These are phyloP conservation scores for Ischnus inquisitorius DNA, from an alignment of 2,888 invertebrate species.

Conservation along the genomic window DNA sequence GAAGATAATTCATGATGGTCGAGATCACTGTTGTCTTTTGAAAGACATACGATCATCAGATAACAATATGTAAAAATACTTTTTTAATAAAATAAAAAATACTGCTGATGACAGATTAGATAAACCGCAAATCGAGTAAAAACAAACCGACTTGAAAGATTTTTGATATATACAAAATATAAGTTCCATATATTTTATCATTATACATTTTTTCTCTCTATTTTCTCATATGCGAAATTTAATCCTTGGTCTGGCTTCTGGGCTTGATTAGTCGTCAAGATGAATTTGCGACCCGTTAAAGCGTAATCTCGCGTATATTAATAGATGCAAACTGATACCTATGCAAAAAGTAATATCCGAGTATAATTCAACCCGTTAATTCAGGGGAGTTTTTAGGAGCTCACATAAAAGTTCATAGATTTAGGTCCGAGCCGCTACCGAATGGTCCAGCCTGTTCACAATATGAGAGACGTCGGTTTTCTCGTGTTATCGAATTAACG, in stretches of 20 bases:
- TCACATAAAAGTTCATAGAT: not conserved
- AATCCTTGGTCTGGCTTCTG: not conserved
- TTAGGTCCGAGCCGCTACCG: not conserved
- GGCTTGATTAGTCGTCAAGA: conserved; percentile 2
- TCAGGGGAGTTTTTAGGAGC: not conserved
- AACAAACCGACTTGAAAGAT: too few relatives aligned
- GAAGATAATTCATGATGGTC: too few relatives aligned
- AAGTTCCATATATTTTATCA: too few relatives aligned
- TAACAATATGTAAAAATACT: too few relatives aligned
- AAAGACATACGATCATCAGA: too few relatives aligned
- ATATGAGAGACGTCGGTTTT: conserved; percentile 7
- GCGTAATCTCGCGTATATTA: not conserved
- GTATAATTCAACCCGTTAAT: not conserved
- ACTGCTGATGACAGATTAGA: too few relatives aligned
- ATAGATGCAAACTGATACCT: not conserved
- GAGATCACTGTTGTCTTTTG: too few relatives aligned
- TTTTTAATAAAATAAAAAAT: too few relatives aligned
- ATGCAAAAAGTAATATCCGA: conserved; percentile 10
- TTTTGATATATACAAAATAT: too few relatives aligned
- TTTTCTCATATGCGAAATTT: too few relatives aligned
- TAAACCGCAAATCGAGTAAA: too few relatives aligned
- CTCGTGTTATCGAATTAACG: conserved; percentile 29
- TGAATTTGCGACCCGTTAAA: not conserved
- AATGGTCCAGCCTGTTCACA: not conserved
- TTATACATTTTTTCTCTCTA: not conserved